Conservation (phyloP, 2,113 vertebrate genomes). For the Alces alces region DNA sequence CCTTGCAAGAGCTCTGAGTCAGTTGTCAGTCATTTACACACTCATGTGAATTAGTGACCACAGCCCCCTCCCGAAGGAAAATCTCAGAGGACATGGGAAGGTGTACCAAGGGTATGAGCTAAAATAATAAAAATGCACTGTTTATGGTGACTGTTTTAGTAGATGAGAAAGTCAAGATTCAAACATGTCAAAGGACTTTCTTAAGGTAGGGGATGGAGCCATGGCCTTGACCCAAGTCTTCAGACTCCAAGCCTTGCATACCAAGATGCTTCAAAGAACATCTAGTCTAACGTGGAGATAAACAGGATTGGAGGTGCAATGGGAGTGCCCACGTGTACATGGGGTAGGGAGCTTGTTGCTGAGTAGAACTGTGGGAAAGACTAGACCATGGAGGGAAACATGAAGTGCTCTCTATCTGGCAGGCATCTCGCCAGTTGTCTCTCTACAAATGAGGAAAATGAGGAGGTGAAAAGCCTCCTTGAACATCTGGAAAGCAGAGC, state of each 20-base stretch:
- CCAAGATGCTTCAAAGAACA: not conserved
- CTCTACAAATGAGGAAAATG: not conserved
- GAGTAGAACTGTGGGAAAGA: not conserved
- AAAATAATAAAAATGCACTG: not conserved
- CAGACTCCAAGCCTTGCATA: not conserved
- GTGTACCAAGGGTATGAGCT: not conserved
- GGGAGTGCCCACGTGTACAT: accelerated
- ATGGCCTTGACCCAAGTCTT: not conserved
- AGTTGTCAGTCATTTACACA: not conserved
- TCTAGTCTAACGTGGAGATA: accelerated
- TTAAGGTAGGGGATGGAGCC: not conserved
- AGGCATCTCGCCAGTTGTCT: accelerated
- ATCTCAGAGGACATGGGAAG: not conserved
- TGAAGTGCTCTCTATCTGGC: accelerated
- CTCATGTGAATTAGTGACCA: not conserved
- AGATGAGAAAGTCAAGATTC: not conserved
- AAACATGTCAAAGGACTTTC: not conserved
- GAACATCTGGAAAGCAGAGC: not conserved
- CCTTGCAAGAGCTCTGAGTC: not conserved
- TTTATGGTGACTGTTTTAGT: not conserved
- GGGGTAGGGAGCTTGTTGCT: too few species aligned
- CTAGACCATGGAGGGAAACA: not conserved
- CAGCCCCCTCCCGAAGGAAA: not conserved
- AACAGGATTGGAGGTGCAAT: not conserved
- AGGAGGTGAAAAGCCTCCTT: not conserved